Percentiles rank a stretch among this genome's conserved stretches.
phyloP scores from a whole-genome alignment of 2,888 invertebrate species.

The Anodontia alba region DNA sequence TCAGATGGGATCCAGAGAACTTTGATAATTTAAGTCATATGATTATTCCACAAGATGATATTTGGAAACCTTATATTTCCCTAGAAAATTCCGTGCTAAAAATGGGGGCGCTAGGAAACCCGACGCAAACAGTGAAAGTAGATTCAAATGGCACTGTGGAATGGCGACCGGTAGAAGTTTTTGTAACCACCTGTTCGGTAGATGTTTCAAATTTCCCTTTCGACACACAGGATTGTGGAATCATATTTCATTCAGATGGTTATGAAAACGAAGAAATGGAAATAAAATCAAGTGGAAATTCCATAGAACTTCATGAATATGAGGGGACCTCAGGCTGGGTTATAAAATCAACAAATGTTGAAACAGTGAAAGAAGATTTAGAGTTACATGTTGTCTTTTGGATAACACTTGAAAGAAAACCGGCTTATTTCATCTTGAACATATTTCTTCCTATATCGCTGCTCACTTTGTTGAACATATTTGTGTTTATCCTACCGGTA shows the following conservation, averaged over 20 bases:
- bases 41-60: conserved; percentile 23
- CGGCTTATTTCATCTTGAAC: conserved; percentile 53
- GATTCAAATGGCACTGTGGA: conserved; percentile 23
- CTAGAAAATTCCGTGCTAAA: conserved; percentile 43
- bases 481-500: conserved; percentile 57
- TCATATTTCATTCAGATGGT: conserved; percentile 45
- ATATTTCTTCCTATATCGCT: conserved; percentile 52
- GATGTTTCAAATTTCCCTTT: conserved; percentile 55
- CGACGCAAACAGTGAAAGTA: conserved; percentile 22
- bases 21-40: conserved; percentile 27
- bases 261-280: conserved; percentile 36
- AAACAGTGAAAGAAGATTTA: background rate
- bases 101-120: conserved; percentile 22
- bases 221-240: conserved; percentile 48
- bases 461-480: conserved; percentile 52
- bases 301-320: conserved; percentile 43
- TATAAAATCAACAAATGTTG: conserved; percentile 32
- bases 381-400: conserved; percentile 40
- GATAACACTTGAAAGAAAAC: conserved; percentile 44
- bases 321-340: conserved; percentile 48
- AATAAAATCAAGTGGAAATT: conserved; percentile 17
- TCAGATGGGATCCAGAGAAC: conserved; percentile 32
- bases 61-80: conserved; percentile 38
- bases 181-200: conserved; percentile 44
- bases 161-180: conserved; percentile 49